Conservation (phyloP, 1,140 invertebrate species). For the Caerostris darwini region DNA sequence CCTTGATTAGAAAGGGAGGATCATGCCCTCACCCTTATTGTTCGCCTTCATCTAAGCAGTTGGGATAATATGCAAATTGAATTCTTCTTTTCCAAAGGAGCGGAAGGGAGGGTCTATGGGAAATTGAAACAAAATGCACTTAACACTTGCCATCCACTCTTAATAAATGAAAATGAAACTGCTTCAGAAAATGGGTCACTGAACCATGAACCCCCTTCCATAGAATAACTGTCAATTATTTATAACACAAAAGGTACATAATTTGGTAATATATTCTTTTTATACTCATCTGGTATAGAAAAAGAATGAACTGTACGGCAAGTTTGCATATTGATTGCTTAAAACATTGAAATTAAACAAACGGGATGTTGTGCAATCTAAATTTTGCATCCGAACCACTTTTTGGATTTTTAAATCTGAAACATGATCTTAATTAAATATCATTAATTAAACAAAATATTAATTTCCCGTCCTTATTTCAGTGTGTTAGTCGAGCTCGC, state of each 20-base stretch:
- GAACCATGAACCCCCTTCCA: neutral
- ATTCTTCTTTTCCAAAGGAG: slow-evolving; percentile 21
- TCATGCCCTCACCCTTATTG: slow-evolving; percentile 52
- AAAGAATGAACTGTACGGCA: too few species aligned
- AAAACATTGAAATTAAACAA: too few species aligned
- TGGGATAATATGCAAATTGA: slow-evolving; percentile 76
- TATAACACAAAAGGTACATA: neutral
- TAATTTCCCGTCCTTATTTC: neutral
- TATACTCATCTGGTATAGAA: too few species aligned
- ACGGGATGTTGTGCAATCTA: too few species aligned
- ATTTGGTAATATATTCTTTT: neutral
- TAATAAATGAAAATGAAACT: slow-evolving; percentile 35
- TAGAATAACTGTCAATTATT: neutral
- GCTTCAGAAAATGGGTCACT: slow-evolving; percentile 36
- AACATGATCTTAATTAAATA: neutral
- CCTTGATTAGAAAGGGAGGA: slow-evolving; percentile 76
- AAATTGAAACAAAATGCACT: slow-evolving; percentile 40
- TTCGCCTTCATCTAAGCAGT: slow-evolving; percentile 57
- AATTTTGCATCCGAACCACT: too few species aligned
- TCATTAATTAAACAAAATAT: neutral
- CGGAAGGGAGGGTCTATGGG: slow-evolving; percentile 35
- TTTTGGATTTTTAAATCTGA: too few species aligned
- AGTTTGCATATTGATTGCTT: too few species aligned
- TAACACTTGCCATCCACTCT: slow-evolving; percentile 42
- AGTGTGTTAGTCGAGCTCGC: neutral